A percentile compares a stretch with the other conserved stretches of the same genome.
Evolutionary conservation across 2,797 vertebrate species (phyloP).

Genomic region (Hydrolagus colliei): DNA sequence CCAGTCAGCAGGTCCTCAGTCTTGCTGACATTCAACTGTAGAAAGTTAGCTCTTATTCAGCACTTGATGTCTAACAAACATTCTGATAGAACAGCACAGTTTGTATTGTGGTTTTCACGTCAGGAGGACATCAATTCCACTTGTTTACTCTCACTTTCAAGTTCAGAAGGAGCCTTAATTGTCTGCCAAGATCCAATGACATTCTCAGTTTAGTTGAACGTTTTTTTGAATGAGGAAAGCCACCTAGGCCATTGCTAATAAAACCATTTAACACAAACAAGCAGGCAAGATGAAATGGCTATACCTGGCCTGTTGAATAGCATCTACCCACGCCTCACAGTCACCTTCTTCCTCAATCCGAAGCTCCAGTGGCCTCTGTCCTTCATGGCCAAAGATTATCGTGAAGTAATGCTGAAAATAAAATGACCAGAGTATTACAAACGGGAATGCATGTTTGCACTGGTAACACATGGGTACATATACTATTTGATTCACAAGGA

Average conservation of each 20-base stretch:
- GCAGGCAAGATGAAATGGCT: neutral
- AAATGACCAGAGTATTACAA: slow-evolving; percentile 35
- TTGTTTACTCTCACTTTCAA: too few relatives aligned
- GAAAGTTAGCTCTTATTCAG: too few relatives aligned
- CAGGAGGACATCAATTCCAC: too few relatives aligned
- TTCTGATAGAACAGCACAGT: too few relatives aligned
- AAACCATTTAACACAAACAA: neutral
- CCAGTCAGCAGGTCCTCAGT: too few relatives aligned
- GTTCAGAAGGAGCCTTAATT: neutral
- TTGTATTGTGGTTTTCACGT: too few relatives aligned
- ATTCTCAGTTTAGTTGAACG: neutral
- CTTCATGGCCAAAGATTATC: slow-evolving; percentile 88
- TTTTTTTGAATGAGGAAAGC: neutral
- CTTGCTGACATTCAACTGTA: too few relatives aligned
- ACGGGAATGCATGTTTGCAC: too few relatives aligned
- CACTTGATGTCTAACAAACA: too few relatives aligned
- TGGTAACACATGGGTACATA: too few relatives aligned
- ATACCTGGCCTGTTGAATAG: slow-evolving; percentile 94
- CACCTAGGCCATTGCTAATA: neutral
- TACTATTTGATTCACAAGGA: too few relatives aligned
- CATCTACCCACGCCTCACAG: slow-evolving; percentile 92
- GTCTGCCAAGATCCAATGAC: neutral
- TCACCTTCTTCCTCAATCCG: slow-evolving; percentile 85
- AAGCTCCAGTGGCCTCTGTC: slow-evolving; percentile 90
- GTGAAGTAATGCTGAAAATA: slow-evolving; percentile 81